Conservation (phyloP, 2,797 vertebrate species). For the Mallotus villosus region DNA sequence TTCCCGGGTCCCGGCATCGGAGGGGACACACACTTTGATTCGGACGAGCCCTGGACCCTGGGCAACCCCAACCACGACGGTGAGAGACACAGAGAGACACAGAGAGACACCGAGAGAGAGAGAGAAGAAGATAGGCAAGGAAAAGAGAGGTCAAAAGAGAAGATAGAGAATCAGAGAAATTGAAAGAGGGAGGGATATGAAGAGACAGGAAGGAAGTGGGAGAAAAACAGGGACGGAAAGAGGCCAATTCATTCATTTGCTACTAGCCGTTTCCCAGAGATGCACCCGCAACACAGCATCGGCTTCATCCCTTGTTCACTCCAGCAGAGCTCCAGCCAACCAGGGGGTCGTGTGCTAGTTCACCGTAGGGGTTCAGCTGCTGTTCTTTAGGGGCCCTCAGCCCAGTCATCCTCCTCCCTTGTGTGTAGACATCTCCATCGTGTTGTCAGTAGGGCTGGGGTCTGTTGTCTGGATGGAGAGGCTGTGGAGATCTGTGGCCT, state of each 20-base stretch:
- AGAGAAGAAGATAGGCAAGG: neutral
- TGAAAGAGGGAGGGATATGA: neutral
- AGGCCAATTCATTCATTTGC: conserved; percentile 16
- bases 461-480: conserved; percentile 15
- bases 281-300: neutral
- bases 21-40: conserved; percentile 98
- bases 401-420: neutral
- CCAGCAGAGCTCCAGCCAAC: neutral
- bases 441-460: neutral
- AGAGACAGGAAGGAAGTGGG: conserved; percentile 10
- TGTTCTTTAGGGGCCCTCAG: neutral
- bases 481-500: conserved; percentile 18
- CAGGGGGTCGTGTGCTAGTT: neutral
- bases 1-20: conserved; percentile 97
- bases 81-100: conserved; percentile 58
- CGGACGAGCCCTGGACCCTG: conserved; percentile 97
- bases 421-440: neutral
- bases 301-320: neutral
- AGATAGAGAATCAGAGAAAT: conserved; percentile 33
- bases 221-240: conserved; percentile 1
- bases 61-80: conserved; percentile 98
- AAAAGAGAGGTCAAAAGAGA: neutral
- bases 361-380: neutral
- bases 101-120: conserved; percentile 47
- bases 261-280: neutral